Conservation (phyloP, 2,797 vertebrate genomes). For the Channallabes apus region DNA sequence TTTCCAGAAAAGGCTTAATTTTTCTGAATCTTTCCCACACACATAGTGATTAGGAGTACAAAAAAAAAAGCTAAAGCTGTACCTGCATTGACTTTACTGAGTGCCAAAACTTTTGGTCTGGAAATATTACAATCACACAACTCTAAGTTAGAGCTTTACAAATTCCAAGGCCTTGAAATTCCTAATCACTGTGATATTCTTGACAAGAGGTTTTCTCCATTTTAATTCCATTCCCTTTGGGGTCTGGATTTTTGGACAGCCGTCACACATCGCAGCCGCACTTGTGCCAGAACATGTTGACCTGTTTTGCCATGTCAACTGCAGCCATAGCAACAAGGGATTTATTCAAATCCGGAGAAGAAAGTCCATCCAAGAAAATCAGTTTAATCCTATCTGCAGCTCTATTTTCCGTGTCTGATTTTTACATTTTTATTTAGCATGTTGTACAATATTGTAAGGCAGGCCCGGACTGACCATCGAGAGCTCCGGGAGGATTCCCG, state of each 20-base stretch:
- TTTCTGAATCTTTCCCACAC: not conserved
- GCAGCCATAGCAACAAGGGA: slow-evolving; percentile 1
- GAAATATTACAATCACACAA: not conserved
- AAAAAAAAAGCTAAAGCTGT: too few relatives aligned
- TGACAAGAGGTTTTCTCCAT: not conserved
- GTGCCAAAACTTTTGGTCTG: not conserved
- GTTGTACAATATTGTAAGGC: too few relatives aligned
- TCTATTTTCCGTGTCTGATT: not conserved
- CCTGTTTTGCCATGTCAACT: slow-evolving; percentile 2
- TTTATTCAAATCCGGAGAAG: not conserved
- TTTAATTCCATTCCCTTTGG: not conserved
- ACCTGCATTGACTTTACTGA: not conserved
- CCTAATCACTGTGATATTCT: not conserved
- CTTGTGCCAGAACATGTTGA: not conserved
- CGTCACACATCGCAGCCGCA: not conserved
- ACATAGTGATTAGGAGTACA: not conserved
- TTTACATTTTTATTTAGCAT: too few relatives aligned
- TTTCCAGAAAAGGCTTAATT: not conserved
- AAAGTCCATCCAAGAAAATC: not conserved
- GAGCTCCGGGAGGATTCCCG: too few relatives aligned
- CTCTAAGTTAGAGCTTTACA: not conserved
- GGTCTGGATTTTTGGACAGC: not conserved
- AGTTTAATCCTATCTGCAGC: not conserved
- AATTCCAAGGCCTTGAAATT: not conserved
- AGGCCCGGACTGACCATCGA: too few relatives aligned